These are phyloP conservation scores for Corynorhinus townsendii DNA, from an alignment of 2,113 vertebrate genomes.

Conservation along the genomic window DNA sequence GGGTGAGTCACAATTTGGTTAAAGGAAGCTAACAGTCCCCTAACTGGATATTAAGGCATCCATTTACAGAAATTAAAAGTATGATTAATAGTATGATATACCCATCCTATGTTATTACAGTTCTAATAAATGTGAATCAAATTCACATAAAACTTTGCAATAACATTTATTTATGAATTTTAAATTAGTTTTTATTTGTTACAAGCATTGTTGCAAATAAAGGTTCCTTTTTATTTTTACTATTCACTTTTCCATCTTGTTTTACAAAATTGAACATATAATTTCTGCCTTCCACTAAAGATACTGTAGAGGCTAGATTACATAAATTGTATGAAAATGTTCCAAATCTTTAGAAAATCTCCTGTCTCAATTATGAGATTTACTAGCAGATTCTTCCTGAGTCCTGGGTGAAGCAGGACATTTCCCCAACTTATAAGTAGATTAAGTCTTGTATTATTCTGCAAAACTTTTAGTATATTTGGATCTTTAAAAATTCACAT, in stretches of 20 bases:
- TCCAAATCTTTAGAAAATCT: not conserved
- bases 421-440: not conserved
- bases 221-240: not conserved
- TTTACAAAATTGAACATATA: not conserved
- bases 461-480: not conserved
- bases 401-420: not conserved
- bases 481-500: not conserved
- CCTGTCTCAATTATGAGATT: not conserved
- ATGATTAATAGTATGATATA: not conserved
- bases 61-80: slow-evolving; percentile 11
- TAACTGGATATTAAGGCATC: not conserved
- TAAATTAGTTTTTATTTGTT: not conserved
- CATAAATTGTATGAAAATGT: not conserved
- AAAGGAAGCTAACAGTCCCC: not conserved
- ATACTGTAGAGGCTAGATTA: not conserved
- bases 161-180: not conserved
- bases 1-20: not conserved
- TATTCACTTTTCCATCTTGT: not conserved
- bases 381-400: not conserved
- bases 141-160: not conserved
- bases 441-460: not conserved
- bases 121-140: not conserved
- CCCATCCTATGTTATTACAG: not conserved
- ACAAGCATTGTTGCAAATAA: not conserved
- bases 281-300: not conserved